Evolutionary conservation across 2,113 vertebrate genomes (phyloP).

Genomic region (Poeciliopsis prolifica): DNA sequence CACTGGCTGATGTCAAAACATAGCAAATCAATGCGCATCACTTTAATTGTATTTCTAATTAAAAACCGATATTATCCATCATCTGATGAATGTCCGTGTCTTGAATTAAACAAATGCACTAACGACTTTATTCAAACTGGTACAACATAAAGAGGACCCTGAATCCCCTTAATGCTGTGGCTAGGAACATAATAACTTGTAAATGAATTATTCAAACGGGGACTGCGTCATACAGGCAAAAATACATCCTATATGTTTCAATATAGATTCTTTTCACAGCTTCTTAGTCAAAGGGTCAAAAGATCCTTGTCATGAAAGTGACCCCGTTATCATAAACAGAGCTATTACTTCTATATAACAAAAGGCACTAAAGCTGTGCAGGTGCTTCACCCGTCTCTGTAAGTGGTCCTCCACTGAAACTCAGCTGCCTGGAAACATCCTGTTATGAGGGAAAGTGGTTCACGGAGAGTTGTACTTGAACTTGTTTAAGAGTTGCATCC

Average conservation of each 20-base stretch:
- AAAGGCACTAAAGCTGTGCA: constrained; percentile 30
- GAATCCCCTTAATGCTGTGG: neutral
- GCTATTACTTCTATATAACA: constrained; percentile 22
- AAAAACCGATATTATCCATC: neutral
- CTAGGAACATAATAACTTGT: constrained; percentile 29
- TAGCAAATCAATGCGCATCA: neutral
- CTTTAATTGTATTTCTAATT: neutral
- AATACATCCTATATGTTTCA: neutral
- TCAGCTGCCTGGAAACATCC: constrained; percentile 39
- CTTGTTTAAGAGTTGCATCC: constrained; percentile 42
- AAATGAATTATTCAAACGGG: neutral
- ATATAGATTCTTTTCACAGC: constrained; percentile 11
- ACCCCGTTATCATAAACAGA: constrained; percentile 3
- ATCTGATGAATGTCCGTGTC: neutral
- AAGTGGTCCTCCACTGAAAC: constrained; percentile 54
- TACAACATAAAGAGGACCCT: constrained; percentile 1
- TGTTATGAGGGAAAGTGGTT: constrained; percentile 38
- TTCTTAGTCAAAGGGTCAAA: constrained; percentile 19
- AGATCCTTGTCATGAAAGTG: constrained; percentile 10
- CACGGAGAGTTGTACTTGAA: constrained; percentile 53
- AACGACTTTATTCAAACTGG: constrained; percentile 4
- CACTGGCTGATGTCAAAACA: neutral
- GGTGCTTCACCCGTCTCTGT: constrained; percentile 29
- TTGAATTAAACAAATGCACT: constrained; percentile 11
- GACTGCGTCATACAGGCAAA: neutral